Evolutionary conservation across 1,140 invertebrate genomes (phyloP), one percentile per base, ranked within the genome.

Genomic region (Aleiodes sp.): DNA sequence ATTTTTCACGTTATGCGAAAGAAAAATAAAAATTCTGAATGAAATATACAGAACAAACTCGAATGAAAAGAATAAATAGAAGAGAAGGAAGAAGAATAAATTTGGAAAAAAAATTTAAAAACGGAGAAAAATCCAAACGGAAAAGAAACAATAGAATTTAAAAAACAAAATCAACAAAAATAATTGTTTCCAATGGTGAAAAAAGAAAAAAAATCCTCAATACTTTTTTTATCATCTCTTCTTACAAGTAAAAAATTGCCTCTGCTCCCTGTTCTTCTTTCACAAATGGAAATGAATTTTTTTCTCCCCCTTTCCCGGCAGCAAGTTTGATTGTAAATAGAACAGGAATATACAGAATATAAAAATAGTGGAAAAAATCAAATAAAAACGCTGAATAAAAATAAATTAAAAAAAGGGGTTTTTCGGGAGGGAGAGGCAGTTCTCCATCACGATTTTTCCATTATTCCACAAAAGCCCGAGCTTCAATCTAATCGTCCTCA

Each of bases 401-500:
- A 35, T 35, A 4, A 10, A 35, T 35, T 35, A 6, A 35, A 35
- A 24, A 9, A 52, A 19, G 33, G 21, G 10, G 35, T 43, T n/a
- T 21, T 8, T 37, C n/a, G 1, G 41, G 7, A 16, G 37, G 31
- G 35, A n/a, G n/a, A n/a, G n/a, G n/a, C n/a, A n/a, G 31, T 52
- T 56, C 46, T 63, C 31, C 62, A 60, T 69, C 35, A 65, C 64
- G 35, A 70, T 68, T 70, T 67, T 70, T 68, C 68, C 68, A 70
- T 73, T 70, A 75, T 73, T 69, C 37, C 33, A 59, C 63, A 26
- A 37, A 64, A 56, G 61, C 56, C 35, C 59, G 65, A 57, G 67
- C 46, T 66, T 70, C 62, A 71, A 72, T 73, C 72, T 73, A 72
- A 73, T 75, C 74, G 60, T 65, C 59, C 41, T 68, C 41, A 28